A percentile compares a stretch with the other conserved stretches of the same genome.
phyloP scores from a whole-genome alignment of 2,797 vertebrate species.

The Pterois miles region DNA sequence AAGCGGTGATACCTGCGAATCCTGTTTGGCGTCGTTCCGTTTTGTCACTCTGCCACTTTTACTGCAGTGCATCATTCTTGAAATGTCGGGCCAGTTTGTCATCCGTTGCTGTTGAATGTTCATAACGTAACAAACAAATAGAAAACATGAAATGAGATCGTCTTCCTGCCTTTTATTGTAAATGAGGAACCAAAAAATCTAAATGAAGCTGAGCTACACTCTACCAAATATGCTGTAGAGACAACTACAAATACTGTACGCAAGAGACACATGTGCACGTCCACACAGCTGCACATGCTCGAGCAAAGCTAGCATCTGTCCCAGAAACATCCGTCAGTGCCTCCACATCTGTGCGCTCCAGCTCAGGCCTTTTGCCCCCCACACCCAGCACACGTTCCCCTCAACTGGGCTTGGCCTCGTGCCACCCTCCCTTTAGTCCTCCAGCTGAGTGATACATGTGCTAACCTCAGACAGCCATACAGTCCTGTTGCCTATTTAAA shows the following conservation, averaged over 20 bases:
- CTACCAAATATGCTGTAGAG: conserved; percentile 3
- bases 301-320: conserved; percentile 77
- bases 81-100: background rate
- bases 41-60: conserved; percentile 3
- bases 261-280: conserved; percentile 50
- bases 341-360: conserved; percentile 80
- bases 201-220: background rate
- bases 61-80: background rate
- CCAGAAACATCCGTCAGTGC: conserved; percentile 79
- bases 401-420: conserved; percentile 60
- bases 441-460: conserved; percentile 75
- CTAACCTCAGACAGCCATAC: conserved; percentile 66
- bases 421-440: conserved; percentile 58
- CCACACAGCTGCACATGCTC: conserved; percentile 73
- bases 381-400: conserved; percentile 64
- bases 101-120: conserved; percentile 35
- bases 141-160: conserved; percentile 9
- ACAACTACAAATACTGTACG: conserved; percentile 19
- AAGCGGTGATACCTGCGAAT: conserved; percentile 20
- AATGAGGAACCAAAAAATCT: conserved; percentile 17
- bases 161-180: conserved; percentile 7
- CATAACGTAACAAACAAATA: conserved; percentile 16
- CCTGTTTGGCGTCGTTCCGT: background rate
- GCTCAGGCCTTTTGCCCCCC: conserved; percentile 58
- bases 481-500: conserved; percentile 66